These are phyloP conservation scores for Periphyllus acericola DNA, from an alignment of 2,888 invertebrate species.

Conservation along the genomic window DNA sequence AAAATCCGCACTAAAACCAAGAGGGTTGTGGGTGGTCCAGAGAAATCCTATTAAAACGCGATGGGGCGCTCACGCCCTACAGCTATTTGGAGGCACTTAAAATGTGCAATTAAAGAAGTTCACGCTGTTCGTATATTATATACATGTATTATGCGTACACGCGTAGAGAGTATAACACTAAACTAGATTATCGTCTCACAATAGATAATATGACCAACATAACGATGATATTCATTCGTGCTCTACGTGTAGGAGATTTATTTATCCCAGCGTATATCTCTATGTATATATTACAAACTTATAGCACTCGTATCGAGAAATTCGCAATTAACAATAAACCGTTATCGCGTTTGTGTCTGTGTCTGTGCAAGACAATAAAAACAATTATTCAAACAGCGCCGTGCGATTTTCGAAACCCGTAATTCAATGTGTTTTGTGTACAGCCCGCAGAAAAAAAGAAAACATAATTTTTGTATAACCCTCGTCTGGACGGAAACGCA, in stretches of 20 bases:
- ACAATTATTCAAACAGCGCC: neutral
- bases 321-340: neutral
- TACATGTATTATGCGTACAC: neutral
- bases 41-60: constrained; percentile 44
- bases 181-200: constrained; percentile 11
- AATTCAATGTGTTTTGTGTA: too few species aligned
- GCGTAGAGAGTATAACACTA: neutral
- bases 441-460: too few species aligned
- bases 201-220: neutral
- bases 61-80: neutral
- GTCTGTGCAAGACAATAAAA: neutral
- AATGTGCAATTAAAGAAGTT: constrained; percentile 31
- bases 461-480: too few species aligned
- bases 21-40: constrained; percentile 27
- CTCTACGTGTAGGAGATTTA: neutral
- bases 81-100: constrained; percentile 28
- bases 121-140: constrained; percentile 17
- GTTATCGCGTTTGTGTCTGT: too few species aligned
- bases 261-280: neutral
- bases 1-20: constrained; percentile 22
- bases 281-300: neutral
- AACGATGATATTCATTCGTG: neutral
- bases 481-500: too few species aligned
- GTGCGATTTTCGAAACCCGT: too few species aligned
- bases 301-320: neutral